A percentile compares a stretch with the other conserved stretches of the same genome.
phyloP scores from a whole-genome alignment of 1,140 invertebrate species.

The Harlomillsia oculata region DNA sequence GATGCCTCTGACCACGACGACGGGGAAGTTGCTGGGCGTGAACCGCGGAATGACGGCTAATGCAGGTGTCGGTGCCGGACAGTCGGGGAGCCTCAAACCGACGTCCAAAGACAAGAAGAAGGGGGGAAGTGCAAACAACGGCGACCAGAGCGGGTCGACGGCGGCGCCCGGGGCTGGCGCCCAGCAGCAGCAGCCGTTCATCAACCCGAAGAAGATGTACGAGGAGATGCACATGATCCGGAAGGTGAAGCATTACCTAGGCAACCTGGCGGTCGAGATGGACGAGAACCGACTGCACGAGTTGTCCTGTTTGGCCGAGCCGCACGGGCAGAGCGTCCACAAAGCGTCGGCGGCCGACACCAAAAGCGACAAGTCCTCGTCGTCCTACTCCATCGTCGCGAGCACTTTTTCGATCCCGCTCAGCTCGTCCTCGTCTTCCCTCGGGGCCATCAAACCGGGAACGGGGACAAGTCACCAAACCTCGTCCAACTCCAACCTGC shows the following conservation, averaged over 20 bases:
- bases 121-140: not conserved
- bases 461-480: too few species aligned
- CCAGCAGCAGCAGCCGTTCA: too few species aligned
- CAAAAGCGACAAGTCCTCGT: not conserved
- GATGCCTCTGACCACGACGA: conserved; percentile 24
- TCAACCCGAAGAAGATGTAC: conserved; percentile 96
- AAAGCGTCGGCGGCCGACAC: not conserved
- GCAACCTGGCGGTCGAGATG: conserved; percentile 79
- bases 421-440: too few species aligned
- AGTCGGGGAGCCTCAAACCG: conserved; percentile 62
- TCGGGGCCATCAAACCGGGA: too few species aligned
- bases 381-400: too few species aligned
- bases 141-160: conserved; percentile 1
- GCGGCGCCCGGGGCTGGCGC: too few species aligned
- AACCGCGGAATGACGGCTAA: conserved; percentile 12
- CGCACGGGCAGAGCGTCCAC: not conserved
- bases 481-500: too few species aligned
- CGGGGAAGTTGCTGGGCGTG: too few species aligned
- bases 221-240: conserved; percentile 58
- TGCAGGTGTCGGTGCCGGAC: too few species aligned
- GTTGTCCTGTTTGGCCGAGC: conserved; percentile 69
- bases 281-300: conserved; percentile 83
- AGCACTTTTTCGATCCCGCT: too few species aligned
- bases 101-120: conserved; percentile 63
- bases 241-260: conserved; percentile 55